Base-by-base conservation (phyloP, 2,113 vertebrate species). In the Oncorhynchus keta region DNA sequence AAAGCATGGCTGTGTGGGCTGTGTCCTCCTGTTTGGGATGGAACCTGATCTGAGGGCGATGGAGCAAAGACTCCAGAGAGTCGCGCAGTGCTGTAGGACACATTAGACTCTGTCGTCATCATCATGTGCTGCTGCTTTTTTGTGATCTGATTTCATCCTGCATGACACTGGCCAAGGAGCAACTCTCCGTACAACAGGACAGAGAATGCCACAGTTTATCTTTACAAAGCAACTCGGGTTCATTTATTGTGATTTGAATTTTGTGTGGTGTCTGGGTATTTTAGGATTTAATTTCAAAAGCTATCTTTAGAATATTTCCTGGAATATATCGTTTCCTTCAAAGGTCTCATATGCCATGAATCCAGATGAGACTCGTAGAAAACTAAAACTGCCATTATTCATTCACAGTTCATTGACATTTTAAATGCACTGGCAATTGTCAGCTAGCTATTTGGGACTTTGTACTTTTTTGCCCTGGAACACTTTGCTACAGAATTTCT, bases 11-110 rank as follows among this genome's bases (percentile, higher is more conserved):
- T 49, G 39, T 72, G 69, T 70, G 67, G 30, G 64, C 24, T 32
- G 59, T 81, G 68, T 74, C 45, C 70, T 79, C 72, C 70, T 68
- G 78, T 81, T 85, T 78, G 35, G 75, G 81, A 71, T 76, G 78
- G 72, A 85, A 87, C 64, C 68, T 35, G 79, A 85, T 74, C 81
- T 30, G 61, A 12, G 26, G 45, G 68, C 26, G 59, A 51, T 61
- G 24, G 26, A 68, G 24, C 30, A 20, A 28, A 68, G n/a, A 62
- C n/a, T 62, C 59, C 59, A 62, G 6, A 5, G n/a, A 62, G 66
- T 73, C 51, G 35, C 1, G 24, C 77, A 49, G 48, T 48, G 26
- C 76, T n/a, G 35, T 61, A 55, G 51, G 78, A 62, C n/a, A 69
- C 72, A 70, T 72, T 68, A 67, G 59, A 65, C 71, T 45, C 48